Conservation (phyloP, 2,797 vertebrate species). For the Echeneis naucrates region DNA sequence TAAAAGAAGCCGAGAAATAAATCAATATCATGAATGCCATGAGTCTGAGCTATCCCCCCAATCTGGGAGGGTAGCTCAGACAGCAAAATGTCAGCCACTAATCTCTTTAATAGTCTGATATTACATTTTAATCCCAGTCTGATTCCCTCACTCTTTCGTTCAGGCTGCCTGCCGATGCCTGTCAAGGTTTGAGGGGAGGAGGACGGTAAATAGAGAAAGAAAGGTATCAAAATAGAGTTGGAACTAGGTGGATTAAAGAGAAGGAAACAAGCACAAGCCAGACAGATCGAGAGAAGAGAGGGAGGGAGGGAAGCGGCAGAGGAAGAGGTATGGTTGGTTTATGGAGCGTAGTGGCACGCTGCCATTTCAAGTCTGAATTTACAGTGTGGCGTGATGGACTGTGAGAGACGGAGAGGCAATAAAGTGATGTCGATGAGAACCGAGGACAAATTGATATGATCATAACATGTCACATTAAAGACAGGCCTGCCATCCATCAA, state of each 20-base stretch:
- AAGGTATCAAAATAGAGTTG: conserved; percentile 52
- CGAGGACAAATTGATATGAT: conserved; percentile 84
- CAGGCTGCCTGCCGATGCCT: conserved; percentile 45
- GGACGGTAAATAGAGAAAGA: conserved; percentile 47
- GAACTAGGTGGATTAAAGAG: conserved; percentile 44
- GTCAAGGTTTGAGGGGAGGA: conserved; percentile 42
- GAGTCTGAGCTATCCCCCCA: conserved; percentile 53
- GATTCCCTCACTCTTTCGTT: conserved; percentile 74
- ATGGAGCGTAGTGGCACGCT: conserved; percentile 56
- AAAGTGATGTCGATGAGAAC: conserved; percentile 78
- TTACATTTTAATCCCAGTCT: conserved; percentile 84
- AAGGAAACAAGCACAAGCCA: conserved; percentile 8
- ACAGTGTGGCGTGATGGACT: conserved; percentile 68
- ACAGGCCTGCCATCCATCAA: conserved; percentile 80
- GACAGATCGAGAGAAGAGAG: not conserved
- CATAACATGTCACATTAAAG: conserved; percentile 83
- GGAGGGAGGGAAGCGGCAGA: conserved; percentile 1
- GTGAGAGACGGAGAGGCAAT: conserved; percentile 74
- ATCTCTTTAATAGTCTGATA: conserved; percentile 86
- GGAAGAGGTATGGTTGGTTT: conserved; percentile 62
- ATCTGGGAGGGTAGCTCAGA: conserved; percentile 69
- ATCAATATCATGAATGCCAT: conserved; percentile 75
- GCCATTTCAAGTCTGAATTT: conserved; percentile 71
- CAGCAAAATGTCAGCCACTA: conserved; percentile 81
- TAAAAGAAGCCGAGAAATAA: conserved; percentile 64